A percentile compares a stretch with the other conserved stretches of the same genome.
Evolutionary conservation across 2,113 vertebrate species (phyloP).

Genomic region (Pseudonaja textilis): DNA sequence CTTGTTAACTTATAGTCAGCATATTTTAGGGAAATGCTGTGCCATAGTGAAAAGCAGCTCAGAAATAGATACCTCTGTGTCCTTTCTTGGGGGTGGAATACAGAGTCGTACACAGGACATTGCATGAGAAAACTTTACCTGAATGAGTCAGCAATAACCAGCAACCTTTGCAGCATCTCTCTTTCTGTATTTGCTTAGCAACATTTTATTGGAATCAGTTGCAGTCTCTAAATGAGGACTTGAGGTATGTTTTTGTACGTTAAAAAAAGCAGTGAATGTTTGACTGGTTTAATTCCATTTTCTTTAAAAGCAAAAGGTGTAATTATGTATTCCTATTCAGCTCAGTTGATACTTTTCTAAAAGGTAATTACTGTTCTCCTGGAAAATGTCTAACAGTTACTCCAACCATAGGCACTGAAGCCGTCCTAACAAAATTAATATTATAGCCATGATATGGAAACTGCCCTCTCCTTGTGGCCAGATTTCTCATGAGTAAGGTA

Average conservation of each 20-base stretch:
- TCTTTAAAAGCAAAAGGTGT: not conserved
- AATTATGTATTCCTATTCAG: not conserved
- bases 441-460: not conserved
- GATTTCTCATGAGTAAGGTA: not conserved
- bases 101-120: not conserved
- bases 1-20: not conserved
- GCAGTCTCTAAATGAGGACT: not conserved
- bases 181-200: not conserved
- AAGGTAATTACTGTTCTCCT: not conserved
- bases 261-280: not conserved
- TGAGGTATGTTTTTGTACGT: not conserved
- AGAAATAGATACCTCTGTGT: not conserved
- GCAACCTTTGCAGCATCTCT: not conserved
- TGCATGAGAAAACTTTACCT: not conserved
- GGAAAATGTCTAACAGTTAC: not conserved
- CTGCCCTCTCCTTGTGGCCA: rapidly evolving
- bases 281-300: not conserved
- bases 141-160: not conserved
- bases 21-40: not conserved
- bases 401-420: not conserved
- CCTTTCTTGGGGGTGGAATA: not conserved
- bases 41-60: not conserved
- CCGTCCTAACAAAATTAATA: not conserved
- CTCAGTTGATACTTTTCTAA: not conserved
- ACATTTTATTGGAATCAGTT: not conserved